Conservation (phyloP, 2,888 invertebrate genomes). For the Ecdyonurus torrentis region DNA sequence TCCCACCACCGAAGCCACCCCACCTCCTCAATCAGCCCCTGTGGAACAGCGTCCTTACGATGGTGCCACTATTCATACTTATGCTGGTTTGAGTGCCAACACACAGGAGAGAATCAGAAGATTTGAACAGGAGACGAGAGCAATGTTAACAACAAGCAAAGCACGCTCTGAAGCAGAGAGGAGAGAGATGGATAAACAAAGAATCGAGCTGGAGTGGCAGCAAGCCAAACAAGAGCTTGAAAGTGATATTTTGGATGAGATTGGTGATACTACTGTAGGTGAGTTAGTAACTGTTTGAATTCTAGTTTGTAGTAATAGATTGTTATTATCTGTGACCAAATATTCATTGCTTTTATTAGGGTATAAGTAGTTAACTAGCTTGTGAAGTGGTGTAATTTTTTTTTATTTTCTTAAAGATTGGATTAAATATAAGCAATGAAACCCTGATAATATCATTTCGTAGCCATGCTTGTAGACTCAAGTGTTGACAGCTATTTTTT, state of each 20-base stretch:
- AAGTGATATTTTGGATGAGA: conserved; percentile 30
- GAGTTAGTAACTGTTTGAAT: no score
- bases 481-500: no score
- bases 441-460: no score
- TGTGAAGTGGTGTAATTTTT: no score
- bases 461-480: no score
- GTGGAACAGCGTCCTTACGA: conserved; percentile 16
- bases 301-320: no score
- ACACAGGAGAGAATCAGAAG: conserved; percentile 48
- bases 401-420: no score
- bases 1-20: not conserved
- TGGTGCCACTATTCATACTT: conserved; percentile 30
- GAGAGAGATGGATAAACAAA: conserved; percentile 29
- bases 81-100: conserved; percentile 37
- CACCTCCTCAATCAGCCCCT: conserved; percentile 3
- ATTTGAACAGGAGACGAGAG: conserved; percentile 60
- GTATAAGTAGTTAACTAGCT: no score
- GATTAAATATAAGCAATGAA: no score
- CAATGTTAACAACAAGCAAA: conserved; percentile 38
- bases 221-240: conserved; percentile 34
- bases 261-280: conserved; percentile 29
- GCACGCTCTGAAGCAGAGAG: no score
- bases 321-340: no score
- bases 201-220: conserved; percentile 31
- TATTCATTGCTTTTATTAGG: no score